A percentile compares a stretch with the other conserved stretches of the same genome.
Conservation (phyloP, 2,888 invertebrate species). For the Campopleginae sp. region DNA sequence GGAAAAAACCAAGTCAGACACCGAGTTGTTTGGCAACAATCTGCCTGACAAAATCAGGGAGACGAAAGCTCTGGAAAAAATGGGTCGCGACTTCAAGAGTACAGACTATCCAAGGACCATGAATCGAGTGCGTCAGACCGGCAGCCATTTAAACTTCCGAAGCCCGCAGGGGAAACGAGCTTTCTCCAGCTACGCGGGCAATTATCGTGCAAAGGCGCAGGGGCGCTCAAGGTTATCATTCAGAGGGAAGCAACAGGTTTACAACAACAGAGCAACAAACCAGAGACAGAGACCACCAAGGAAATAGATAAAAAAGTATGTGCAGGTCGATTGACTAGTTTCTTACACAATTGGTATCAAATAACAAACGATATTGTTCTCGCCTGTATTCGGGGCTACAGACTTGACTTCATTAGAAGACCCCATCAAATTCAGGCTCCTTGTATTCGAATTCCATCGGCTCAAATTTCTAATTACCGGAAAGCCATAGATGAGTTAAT, state of each 20-base stretch:
- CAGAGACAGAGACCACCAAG: conserved; percentile 29
- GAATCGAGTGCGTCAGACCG: neutral
- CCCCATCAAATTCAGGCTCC: conserved; percentile 19
- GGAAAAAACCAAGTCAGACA: conserved; percentile 42
- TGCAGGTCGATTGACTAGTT: conserved; percentile 53
- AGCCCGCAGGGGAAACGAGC: conserved; percentile 49
- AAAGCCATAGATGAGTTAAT: conserved; percentile 39
- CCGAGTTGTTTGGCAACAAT: conserved; percentile 51
- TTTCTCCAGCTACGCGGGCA: conserved; percentile 38
- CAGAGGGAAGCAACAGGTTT: conserved; percentile 45
- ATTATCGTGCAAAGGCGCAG: conserved; percentile 20
- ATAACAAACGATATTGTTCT: conserved; percentile 59
- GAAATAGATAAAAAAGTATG: conserved; percentile 36
- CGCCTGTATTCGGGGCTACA: conserved; percentile 57
- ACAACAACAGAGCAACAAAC: conserved; percentile 39
- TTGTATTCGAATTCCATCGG: conserved; percentile 22
- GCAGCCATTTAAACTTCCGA: conserved; percentile 49
- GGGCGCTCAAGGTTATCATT: conserved; percentile 36
- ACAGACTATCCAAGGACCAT: too few species aligned
- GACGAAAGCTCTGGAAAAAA: conserved; percentile 33
- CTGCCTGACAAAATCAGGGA: conserved; percentile 56
- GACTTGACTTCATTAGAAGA: conserved; percentile 32
- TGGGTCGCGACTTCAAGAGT: neutral
- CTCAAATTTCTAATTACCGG: conserved; percentile 31
- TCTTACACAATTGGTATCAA: conserved; percentile 31